Percentiles rank a stretch among this genome's conserved stretches.
phyloP scores from a whole-genome alignment of 1,140 invertebrate genomes.

The Eupeodes corollae region DNA sequence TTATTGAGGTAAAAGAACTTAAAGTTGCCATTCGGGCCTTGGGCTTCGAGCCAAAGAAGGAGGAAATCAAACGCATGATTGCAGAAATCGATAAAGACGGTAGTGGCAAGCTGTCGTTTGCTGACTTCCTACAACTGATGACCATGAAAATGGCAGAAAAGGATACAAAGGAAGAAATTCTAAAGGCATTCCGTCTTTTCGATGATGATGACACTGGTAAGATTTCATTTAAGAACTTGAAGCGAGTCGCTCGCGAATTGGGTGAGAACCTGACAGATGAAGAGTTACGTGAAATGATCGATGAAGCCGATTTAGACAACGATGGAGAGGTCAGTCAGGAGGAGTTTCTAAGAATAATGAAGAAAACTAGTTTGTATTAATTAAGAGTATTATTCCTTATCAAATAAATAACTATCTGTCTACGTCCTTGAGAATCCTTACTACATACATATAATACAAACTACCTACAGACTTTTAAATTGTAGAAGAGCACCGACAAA shows the following conservation, averaged over 20 bases:
- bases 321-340: slow-evolving; percentile 93
- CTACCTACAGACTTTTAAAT: too few species aligned
- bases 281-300: slow-evolving; percentile 96
- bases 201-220: slow-evolving; percentile 90
- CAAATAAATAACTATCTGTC: too few species aligned
- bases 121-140: slow-evolving; percentile 87
- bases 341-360: slow-evolving; percentile 94
- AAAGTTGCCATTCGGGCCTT: slow-evolving; percentile 87
- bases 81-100: slow-evolving; percentile 81
- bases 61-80: slow-evolving; percentile 92
- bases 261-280: slow-evolving; percentile 94
- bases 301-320: slow-evolving; percentile 90
- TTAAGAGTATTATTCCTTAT: too few species aligned
- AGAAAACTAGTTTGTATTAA: slow-evolving; percentile 92
- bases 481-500: too few species aligned
- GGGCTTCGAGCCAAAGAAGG: slow-evolving; percentile 92
- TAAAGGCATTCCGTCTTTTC: slow-evolving; percentile 92
- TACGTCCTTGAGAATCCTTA: too few species aligned
- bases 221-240: slow-evolving; percentile 93
- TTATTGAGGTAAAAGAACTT: slow-evolving; percentile 83
- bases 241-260: slow-evolving; percentile 85
- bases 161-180: slow-evolving; percentile 89
- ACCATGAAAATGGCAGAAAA: slow-evolving; percentile 91
- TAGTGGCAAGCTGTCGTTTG: slow-evolving; percentile 73
- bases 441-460: too few species aligned